Evolutionary conservation across 2,113 vertebrate genomes (phyloP).

Genomic region (Struthio camelus): DNA sequence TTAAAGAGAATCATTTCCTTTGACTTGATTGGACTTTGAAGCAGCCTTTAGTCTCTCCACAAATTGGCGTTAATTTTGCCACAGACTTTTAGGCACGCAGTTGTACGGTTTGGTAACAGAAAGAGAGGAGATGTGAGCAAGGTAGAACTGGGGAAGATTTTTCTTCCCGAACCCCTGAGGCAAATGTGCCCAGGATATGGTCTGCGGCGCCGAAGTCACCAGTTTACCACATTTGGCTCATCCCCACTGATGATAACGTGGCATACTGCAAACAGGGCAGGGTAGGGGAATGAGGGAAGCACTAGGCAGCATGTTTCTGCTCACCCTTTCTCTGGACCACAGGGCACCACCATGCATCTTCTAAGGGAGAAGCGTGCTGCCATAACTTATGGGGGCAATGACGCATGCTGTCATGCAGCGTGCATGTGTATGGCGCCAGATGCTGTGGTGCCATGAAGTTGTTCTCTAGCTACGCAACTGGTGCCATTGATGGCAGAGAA

Average conservation of each 20-base stretch:
- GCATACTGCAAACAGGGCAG: no score
- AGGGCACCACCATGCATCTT: no score
- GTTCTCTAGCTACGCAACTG: neutral
- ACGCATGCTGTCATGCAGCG: accelerated
- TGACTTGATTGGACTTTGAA: neutral
- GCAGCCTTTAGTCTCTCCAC: neutral
- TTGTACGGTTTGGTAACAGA: neutral
- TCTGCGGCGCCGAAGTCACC: accelerated
- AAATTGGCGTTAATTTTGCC: neutral
- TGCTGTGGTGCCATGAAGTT: neutral
- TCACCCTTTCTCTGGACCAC: no score
- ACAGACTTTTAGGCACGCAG: neutral
- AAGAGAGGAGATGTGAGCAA: neutral
- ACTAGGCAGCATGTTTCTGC: no score
- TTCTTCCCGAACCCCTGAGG: neutral
- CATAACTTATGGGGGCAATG: neutral
- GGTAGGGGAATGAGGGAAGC: no score
- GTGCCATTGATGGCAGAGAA: neutral
- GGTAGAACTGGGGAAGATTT: neutral
- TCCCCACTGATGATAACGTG: neutral
- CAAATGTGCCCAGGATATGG: neutral
- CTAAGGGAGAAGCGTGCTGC: no score
- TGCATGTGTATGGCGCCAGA: accelerated
- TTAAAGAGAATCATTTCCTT: neutral
- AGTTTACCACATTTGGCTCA: neutral